Base-by-base conservation (phyloP, 2,888 invertebrate species). In the Lucinisca nassula region DNA sequence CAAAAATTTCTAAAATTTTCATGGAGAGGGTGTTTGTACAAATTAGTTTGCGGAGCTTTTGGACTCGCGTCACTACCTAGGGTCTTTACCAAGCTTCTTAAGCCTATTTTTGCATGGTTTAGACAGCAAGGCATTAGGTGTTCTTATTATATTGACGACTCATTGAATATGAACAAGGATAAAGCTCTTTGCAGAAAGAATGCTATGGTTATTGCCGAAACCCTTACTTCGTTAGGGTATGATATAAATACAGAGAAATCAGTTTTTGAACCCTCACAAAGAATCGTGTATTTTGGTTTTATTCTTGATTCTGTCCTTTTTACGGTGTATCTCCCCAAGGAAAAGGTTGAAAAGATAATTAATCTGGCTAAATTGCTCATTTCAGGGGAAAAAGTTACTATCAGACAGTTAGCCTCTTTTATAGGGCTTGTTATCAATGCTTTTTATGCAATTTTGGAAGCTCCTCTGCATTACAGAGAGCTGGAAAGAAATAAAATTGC, bases 61-160 rank as follows among this genome's bases (percentile, higher is more conserved):
- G 88, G 88, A 2, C 37, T 87, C 8, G 72, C 78, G 14, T 61
- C 79, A 24, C 79, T 76, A 8, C 87, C 88, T 30, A 79, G 85
- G 21, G 67, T 87, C 21, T 88, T 84, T 75, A 90, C 88, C 21
- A 86, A 88, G 73, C n/a, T n/a, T n/a, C n/a, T n/a, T n/a, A n/a
- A n/a, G 40, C 82, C 8, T 70, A 37, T 72, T n/a, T 88, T 80
- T 88, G 75, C 80, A 21, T 61, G 37, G 38, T 86, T 86, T 30
- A 79, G 88, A 58, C 45, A 40, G 40, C 37, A 67, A 35, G 84
- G 80, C 10, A 83, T 88, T n/a, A n/a, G 86, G 37, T 84, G 86
- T 73, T 75, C 49, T 58, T 85, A 86, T 73, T 88, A 85, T 30
- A 85, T 90, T 30, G 87, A 89, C 80, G 87, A 89, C 73, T 89